A percentile compares a stretch with the other conserved stretches of the same genome.
Conservation (phyloP, 1,140 invertebrate genomes). For the Galendromus occidentalis region DNA sequence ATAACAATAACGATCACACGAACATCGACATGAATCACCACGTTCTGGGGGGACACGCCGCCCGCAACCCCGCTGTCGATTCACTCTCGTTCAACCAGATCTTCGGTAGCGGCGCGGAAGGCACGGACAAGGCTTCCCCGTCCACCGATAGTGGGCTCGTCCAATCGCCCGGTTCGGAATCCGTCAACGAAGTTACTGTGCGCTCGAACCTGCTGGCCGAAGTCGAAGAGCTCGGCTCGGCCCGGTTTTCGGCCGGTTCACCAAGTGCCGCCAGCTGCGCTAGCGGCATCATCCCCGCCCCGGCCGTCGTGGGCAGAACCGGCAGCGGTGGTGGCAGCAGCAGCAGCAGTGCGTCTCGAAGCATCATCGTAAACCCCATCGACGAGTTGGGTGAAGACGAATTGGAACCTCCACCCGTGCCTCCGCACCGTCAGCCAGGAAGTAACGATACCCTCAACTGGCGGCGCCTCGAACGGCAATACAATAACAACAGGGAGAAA, state of each 20-base stretch:
- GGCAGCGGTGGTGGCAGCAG: no score
- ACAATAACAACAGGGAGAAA: slow-evolving; percentile 6
- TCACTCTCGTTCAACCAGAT: slow-evolving; percentile 8
- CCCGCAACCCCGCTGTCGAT: neutral
- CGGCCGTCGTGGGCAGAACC: neutral
- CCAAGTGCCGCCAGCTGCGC: neutral
- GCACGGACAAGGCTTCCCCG: neutral
- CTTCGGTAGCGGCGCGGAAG: slow-evolving; percentile 9
- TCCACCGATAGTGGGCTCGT: neutral
- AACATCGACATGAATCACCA: slow-evolving; percentile 13
- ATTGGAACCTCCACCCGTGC: slow-evolving; percentile 6
- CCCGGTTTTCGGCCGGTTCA: neutral
- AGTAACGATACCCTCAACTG: slow-evolving; percentile 4
- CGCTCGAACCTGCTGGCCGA: neutral
- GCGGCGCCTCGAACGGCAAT: neutral
- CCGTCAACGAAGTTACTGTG: neutral
- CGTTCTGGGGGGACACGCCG: slow-evolving; percentile 5
- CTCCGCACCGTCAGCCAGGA: slow-evolving; percentile 4
- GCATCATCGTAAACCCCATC: slow-evolving; percentile 2
- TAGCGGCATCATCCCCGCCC: neutral
- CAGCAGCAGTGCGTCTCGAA: neutral
- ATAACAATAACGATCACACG: slow-evolving; percentile 12
- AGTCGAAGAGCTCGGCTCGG: neutral
- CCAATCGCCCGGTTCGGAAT: neutral
- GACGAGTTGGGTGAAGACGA: slow-evolving; percentile 2